Percentiles rank a stretch among this genome's conserved stretches.
Conservation (phyloP, 2,797 vertebrate genomes). For the Gephyroberyx darwinii region DNA sequence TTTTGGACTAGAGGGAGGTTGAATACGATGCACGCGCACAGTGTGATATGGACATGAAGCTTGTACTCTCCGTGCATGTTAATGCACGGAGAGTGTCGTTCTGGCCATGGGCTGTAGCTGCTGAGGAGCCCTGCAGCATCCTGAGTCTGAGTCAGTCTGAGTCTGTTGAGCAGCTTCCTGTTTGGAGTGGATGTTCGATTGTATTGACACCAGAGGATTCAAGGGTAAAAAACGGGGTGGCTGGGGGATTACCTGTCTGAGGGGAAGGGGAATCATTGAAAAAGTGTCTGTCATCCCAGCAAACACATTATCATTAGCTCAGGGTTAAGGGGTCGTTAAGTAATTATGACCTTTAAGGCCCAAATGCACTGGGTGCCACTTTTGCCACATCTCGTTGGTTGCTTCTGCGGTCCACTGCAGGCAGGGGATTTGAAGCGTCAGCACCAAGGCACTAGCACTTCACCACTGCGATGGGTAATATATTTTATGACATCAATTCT, state of each 20-base stretch:
- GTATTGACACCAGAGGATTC: slow-evolving; percentile 11
- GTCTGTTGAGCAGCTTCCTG: neutral
- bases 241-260: neutral
- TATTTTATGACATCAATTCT: too few species aligned
- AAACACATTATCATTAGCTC: slow-evolving; percentile 36
- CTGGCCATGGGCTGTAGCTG: slow-evolving; percentile 15
- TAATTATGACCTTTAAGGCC: slow-evolving; percentile 19
- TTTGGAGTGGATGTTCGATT: slow-evolving; percentile 6
- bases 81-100: slow-evolving; percentile 26
- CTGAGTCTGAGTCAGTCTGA: neutral
- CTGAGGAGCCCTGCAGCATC: slow-evolving; percentile 3
- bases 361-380: too few species aligned
- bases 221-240: neutral
- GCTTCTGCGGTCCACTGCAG: too few species aligned
- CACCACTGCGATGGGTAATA: too few species aligned
- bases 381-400: too few species aligned
- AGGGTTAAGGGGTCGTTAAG: slow-evolving; percentile 28
- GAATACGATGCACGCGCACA: slow-evolving; percentile 19
- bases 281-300: slow-evolving; percentile 8
- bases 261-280: slow-evolving; percentile 12
- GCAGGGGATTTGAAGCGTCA: too few species aligned
- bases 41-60: slow-evolving; percentile 25
- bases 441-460: too few species aligned
- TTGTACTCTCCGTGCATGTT: neutral
- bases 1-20: slow-evolving; percentile 13